Base-by-base conservation (phyloP, 2,888 invertebrate genomes). In the Drosophila meridiana region DNA sequence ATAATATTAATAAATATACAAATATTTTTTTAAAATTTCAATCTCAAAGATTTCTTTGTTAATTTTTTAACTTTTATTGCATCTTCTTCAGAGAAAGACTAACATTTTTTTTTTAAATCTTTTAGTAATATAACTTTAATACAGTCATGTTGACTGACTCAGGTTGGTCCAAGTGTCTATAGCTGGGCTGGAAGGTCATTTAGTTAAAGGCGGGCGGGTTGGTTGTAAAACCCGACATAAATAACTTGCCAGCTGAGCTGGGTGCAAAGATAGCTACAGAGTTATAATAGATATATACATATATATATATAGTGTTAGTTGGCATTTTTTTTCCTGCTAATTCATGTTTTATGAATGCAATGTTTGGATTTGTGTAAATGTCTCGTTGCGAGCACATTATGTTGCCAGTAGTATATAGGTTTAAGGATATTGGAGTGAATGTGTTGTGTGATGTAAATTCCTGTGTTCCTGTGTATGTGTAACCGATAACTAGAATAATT, bases 131-230 rank as follows among this genome's bases (percentile, higher is more conserved):
- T 5, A 48, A 32, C n/a, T 8, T 50, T 3, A 47, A 28, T 47
- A 47, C 47, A 47, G 7, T 28, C 48, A 50, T 28, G n/a, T 50
- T 14, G n/a, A 20, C 9, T 50, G 50, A 34, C 20, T 52, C 50
- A 34, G 50, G 32, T 34, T 20, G 20, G 32, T 11, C 20, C 11
- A 11, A 11, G 20, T 52, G 32, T 20, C 11, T 20, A n/a, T 4
- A 34, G 50, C 32, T 52, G 50, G 50, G 20, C 50, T 50, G 9
- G n/a, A 32, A 50, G 50, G 50, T 32, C n/a, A 47, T 47, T 13
- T 13, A 26, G 45, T 6, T 47, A 47, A 45, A 45, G 26, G 26
- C 11, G 26, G 26, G 11, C 11, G 26, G 11, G 11, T 45, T 3
- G 30, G 32, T 0, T 34, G 20, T 20, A 32, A 52, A 34, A 9